These are phyloP conservation scores for Mergus octosetaceus DNA, from an alignment of 2,797 vertebrate genomes.

Conservation along the genomic window DNA sequence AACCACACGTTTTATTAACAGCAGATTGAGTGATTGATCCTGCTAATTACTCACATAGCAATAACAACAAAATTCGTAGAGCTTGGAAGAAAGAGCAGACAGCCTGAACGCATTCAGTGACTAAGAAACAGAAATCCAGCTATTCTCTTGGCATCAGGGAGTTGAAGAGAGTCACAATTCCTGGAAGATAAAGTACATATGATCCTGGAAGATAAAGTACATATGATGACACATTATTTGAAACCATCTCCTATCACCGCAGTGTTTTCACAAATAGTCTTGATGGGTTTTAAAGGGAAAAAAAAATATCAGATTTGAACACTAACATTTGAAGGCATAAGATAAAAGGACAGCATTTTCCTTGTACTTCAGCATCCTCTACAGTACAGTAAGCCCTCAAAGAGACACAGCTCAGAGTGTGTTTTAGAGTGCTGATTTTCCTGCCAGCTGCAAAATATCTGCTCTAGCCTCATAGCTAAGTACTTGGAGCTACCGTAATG, in stretches of 20 bases:
- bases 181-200: slow-evolving; percentile 52
- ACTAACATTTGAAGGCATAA: not conserved
- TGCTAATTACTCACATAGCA: slow-evolving; percentile 16
- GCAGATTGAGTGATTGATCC: not conserved
- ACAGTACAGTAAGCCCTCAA: not conserved
- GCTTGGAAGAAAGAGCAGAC: not conserved
- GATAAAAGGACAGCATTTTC: not conserved
- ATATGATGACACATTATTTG: slow-evolving; percentile 17
- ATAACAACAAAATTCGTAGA: not conserved
- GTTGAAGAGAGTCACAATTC: slow-evolving; percentile 35
- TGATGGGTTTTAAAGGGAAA: not conserved
- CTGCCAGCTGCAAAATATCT: not conserved
- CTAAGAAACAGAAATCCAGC: slow-evolving; percentile 24
- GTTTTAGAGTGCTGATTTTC: not conserved
- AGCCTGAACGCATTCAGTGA: not conserved
- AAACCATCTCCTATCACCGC: not conserved
- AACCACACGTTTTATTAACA: not conserved
- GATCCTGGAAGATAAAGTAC: slow-evolving; percentile 59
- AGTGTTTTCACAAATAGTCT: not conserved
- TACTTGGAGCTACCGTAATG: not conserved
- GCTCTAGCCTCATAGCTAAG: not conserved
- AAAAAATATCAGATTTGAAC: not conserved
- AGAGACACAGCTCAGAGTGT: not conserved
- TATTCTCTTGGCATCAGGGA: not conserved
- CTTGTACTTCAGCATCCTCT: slow-evolving; percentile 6